Evolutionary conservation across 2,888 invertebrate genomes (phyloP).

Genomic region (Drosophila recens): DNA sequence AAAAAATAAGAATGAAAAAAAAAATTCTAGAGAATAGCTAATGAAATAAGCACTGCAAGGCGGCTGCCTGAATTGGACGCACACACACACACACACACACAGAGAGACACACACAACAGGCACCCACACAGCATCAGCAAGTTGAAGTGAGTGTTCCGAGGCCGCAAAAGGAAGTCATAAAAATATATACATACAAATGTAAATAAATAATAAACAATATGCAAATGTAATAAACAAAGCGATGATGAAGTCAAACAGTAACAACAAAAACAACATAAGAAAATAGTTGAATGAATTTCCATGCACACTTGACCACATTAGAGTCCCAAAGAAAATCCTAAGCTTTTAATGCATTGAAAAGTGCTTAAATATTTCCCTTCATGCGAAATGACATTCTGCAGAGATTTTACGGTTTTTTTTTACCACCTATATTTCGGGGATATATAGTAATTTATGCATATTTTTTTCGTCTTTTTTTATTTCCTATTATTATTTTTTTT

Average conservation of each 20-base stretch:
- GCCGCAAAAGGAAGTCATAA: conserved; percentile 68
- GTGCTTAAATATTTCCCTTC: conserved; percentile 33
- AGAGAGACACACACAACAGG: not conserved
- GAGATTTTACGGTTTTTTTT: conserved; percentile 20
- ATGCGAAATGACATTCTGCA: conserved; percentile 24
- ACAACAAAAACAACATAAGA: conserved; percentile 12
- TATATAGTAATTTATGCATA: conserved; percentile 68
- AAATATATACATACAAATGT: conserved; percentile 64
- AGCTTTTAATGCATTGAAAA: conserved; percentile 46
- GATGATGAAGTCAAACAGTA: conserved; percentile 55
- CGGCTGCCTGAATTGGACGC: conserved; percentile 15
- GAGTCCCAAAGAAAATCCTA: conserved; percentile 14
- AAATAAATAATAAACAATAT: conserved; percentile 81
- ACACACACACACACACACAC: conserved; percentile 13
- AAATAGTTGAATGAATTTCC: conserved; percentile 60
- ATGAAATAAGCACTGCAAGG: conserved; percentile 75
- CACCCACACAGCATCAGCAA: conserved; percentile 37
- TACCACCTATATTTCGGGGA: conserved; percentile 28
- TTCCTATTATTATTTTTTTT: conserved; percentile 7
- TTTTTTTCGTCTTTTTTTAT: conserved; percentile 28
- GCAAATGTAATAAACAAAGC: conserved; percentile 79
- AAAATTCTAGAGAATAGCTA: conserved; percentile 73
- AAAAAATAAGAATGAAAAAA: conserved; percentile 19
- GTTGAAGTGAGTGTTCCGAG: conserved; percentile 40
- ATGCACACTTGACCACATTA: conserved; percentile 70